Evolutionary conservation across 1,140 invertebrate species (phyloP).

Genomic region (Yoshiicerus persimilis): DNA sequence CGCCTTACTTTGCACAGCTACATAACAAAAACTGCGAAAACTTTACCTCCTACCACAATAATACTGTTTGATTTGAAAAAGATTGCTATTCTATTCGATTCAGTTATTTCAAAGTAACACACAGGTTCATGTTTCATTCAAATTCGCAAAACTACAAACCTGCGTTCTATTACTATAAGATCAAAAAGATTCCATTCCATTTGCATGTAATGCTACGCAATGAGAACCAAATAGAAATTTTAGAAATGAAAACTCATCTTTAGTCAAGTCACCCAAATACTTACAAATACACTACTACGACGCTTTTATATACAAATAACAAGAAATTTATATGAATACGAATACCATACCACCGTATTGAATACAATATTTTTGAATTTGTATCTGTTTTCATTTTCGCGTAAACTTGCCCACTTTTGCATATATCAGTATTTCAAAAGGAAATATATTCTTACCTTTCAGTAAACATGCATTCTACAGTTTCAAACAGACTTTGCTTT

Average conservation of each 20-base stretch:
- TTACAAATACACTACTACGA: not conserved
- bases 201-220: not conserved
- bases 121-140: not conserved
- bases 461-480: not conserved
- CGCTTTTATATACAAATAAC: too few relatives aligned
- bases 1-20: not conserved
- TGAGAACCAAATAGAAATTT: not conserved
- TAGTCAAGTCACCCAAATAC: not conserved
- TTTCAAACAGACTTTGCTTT: not conserved
- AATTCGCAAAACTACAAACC: not conserved
- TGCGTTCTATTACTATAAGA: not conserved
- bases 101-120: not conserved
- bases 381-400: not conserved
- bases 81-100: not conserved
- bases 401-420: not conserved
- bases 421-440: not conserved
- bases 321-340: too few relatives aligned
- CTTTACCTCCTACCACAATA: not conserved
- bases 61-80: not conserved
- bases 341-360: too few relatives aligned
- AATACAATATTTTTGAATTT: not conserved
- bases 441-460: not conserved
- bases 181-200: not conserved
- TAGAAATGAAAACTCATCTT: not conserved
- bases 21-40: not conserved